A percentile compares a stretch with the other conserved stretches of the same genome.
These are phyloP conservation scores for Ernsta delagoae DNA, from an alignment of 2,888 invertebrate genomes.

Conservation along the genomic window DNA sequence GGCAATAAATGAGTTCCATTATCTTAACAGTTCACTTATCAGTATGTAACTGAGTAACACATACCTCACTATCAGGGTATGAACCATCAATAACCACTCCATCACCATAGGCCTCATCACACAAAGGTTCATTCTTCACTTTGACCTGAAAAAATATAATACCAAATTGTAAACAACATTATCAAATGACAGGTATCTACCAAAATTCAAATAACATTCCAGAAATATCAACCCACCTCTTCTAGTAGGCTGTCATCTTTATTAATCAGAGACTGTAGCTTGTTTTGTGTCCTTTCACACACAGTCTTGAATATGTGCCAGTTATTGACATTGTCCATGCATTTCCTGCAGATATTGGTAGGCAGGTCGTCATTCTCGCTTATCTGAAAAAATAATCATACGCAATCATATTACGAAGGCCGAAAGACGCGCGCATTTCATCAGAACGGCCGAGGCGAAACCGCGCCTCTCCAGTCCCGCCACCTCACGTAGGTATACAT, in stretches of 20 bases:
- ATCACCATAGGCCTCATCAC: constrained; percentile 82
- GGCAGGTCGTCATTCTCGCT: constrained; percentile 86
- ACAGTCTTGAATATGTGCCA: constrained; percentile 88
- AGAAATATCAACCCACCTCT: constrained; percentile 73
- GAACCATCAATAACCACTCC: constrained; percentile 81
- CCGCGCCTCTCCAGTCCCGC: constrained; percentile 68
- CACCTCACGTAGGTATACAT: constrained; percentile 63
- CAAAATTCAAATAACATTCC: constrained; percentile 58
- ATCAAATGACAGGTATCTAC: constrained; percentile 53
- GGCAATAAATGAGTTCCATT: constrained; percentile 30
- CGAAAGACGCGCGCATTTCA: constrained; percentile 76
- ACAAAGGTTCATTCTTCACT: constrained; percentile 85
- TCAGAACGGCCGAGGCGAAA: constrained; percentile 76
- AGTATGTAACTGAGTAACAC: constrained; percentile 45
- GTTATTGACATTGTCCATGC: constrained; percentile 86
- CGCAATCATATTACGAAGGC: constrained; percentile 72
- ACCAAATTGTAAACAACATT: constrained; percentile 53
- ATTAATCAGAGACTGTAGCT: constrained; percentile 85
- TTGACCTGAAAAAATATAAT: constrained; percentile 77
- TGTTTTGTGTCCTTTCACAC: constrained; percentile 87
- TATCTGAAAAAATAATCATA: constrained; percentile 85
- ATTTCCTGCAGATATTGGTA: constrained; percentile 87
- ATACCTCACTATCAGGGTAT: constrained; percentile 77
- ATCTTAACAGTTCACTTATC: constrained; percentile 34
- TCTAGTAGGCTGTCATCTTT: constrained; percentile 82